Evolutionary conservation across 1,140 invertebrate genomes (phyloP), one percentile per base, ranked within the genome.

Genomic region (Anastrepha ludens): DNA sequence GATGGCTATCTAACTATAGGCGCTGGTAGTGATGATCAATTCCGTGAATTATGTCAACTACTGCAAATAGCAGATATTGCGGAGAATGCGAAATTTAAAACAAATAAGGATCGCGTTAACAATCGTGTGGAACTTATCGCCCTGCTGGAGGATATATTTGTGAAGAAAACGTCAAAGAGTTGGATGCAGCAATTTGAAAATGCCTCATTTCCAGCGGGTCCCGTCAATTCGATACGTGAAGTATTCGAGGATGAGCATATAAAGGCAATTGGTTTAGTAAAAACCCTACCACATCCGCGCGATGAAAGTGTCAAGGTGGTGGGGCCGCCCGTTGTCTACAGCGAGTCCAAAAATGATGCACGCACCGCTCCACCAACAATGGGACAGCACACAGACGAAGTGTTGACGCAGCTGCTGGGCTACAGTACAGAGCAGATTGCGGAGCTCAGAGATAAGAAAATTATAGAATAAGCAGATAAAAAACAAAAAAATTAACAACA

Each of bases 211-310:
- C 98, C 98, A 3, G 97, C 96, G 92, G 98, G 98, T 0, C 98
- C 97, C 0, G 95, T 99, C 1, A 99, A 99, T 94, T 96, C 94
- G 17, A 96, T 99, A 91, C 93, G 95, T 87, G 95, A 98, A 93
- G 97, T 97, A 0, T 99, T 99, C 92, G 94, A 96, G 78, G 98
- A 99, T 94, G 96, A 96, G 7, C 98, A 99, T 94, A 95, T 99
- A 0, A 94, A 96, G 89, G 94, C 96, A 29, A 96, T 97, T 89
- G 94, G 94, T 17, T 91, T 98, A 87, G 96, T 99, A 1, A 95
- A 98, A 93, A 96, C 96, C 86, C 90, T 99, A 87, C 91, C 95
- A 1, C 97, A 98, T 94, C 94, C 96, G 0, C 94, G 93, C 74
- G 95, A 95, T 60, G 97, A 96, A 0, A 94, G 93, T 78, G 94